Conservation (phyloP, 2,797 vertebrate genomes). For the Pachyuromys duprasi region DNA sequence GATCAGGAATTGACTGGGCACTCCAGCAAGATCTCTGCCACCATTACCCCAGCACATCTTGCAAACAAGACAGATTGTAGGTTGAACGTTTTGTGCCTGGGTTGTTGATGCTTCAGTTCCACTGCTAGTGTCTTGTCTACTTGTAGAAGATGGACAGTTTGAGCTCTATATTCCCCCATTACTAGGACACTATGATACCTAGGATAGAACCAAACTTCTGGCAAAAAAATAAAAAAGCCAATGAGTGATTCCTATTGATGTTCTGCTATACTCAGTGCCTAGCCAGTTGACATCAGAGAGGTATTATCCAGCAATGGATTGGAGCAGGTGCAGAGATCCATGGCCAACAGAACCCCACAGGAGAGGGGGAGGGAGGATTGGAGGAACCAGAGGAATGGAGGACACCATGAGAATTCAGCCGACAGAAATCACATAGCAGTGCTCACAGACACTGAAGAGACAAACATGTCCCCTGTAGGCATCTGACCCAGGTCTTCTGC, state of each 20-base stretch:
- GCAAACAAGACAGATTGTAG: background rate
- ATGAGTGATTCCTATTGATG: too few relatives aligned
- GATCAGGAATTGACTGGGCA: background rate
- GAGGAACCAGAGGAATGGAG: background rate
- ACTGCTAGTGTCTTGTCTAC: background rate
- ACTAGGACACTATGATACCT: background rate
- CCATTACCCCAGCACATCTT: background rate
- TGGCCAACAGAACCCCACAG: background rate
- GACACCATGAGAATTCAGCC: background rate
- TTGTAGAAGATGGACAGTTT: background rate
- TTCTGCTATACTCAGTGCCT: background rate
- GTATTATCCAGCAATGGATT: background rate
- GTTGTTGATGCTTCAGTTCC: background rate
- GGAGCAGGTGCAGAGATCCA: background rate
- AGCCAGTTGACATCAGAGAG: background rate
- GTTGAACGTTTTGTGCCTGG: background rate
- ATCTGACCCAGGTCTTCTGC: background rate
- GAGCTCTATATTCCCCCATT: background rate
- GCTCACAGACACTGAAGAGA: background rate
- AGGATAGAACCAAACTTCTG: background rate
- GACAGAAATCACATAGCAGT: too few relatives aligned
- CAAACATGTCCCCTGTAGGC: background rate
- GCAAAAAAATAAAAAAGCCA: background rate
- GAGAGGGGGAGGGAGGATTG: background rate
- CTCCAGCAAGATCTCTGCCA: background rate